phyloP scores from a whole-genome alignment of 2,113 vertebrate species.

The Empidonax traillii region DNA sequence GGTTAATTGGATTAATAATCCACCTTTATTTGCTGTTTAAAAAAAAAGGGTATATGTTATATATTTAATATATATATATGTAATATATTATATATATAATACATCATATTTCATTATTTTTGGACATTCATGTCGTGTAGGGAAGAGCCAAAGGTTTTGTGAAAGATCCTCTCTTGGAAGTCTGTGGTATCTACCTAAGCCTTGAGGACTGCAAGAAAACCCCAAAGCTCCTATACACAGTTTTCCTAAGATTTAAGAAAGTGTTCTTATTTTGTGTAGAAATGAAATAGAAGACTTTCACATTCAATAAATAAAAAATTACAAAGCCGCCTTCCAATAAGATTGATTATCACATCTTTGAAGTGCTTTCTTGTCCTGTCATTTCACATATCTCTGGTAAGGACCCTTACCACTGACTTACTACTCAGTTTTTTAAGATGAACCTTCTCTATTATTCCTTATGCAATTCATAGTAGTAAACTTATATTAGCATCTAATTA shows the following conservation, averaged over 20 bases:
- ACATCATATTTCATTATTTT: neutral
- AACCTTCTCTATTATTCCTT: neutral
- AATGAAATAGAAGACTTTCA: neutral
- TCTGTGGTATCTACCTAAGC: neutral
- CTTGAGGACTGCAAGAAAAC: neutral
- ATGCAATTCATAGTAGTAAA: neutral
- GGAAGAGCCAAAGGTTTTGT: neutral
- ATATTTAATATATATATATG: neutral
- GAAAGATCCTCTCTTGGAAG: neutral
- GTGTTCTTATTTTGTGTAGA: neutral
- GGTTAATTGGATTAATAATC: neutral
- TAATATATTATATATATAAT: neutral
- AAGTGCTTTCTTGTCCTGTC: neutral
- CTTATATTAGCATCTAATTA: neutral
- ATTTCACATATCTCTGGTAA: neutral
- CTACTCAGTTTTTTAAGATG: neutral
- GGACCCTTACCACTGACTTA: neutral
- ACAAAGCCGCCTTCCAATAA: neutral
- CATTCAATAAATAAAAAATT: neutral
- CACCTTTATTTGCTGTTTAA: neutral
- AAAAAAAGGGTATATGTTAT: neutral
- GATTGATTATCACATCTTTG: neutral
- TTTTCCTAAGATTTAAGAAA: neutral
- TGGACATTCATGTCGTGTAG: neutral
- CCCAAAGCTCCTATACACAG: neutral